Base-by-base conservation (phyloP, 2,888 invertebrate genomes). In the Limnephilus lunatus region DNA sequence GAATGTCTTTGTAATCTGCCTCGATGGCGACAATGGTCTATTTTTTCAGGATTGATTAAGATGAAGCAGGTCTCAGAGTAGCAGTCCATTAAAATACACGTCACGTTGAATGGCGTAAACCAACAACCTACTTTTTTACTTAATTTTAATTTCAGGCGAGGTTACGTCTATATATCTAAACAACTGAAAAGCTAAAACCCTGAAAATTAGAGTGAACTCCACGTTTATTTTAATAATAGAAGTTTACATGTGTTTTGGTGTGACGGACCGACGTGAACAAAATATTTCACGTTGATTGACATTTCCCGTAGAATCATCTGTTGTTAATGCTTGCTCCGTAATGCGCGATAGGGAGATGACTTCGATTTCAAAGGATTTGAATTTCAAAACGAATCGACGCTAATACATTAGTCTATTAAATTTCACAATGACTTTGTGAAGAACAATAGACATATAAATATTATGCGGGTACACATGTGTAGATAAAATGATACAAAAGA, bases 1-100 rank as follows among this genome's bases (percentile, higher is more conserved):
- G 88, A 89, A 89, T 89, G 68, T 35, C 80, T 89, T 89, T 89
- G 81, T 89, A 80, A 86, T n/a, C 88, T 35, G 81, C 88, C 80
- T n/a, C 81, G 35, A 35, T 80, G 81, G 32, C 39, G 53, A 53
- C 88, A 44, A 11, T 30, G 86, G 86, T 44, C 15, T 12, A 25
- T 39, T 39, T 32, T 35, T 44, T 86, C 30, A 3, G 86, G 48
- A 86, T 86, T 86, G 44, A 86, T 86, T 86, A 4, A 44, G 86
- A 86, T 48, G 48, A 48, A 25, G 25, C 44, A 83, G n/a, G 30
- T 86, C 39, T 86, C 30, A 15, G 15, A 83, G 68, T 25, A 68
- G 68, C 25, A 68, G n/a, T 9, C 68, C 25, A 68, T 68, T 68
- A 68, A 68, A 68, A 68, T n/a, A 25, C 25, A 25, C 48, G 48